These are phyloP conservation scores for Punctoribates punctum DNA, from an alignment of 2,888 invertebrate genomes.

Conservation along the genomic window DNA sequence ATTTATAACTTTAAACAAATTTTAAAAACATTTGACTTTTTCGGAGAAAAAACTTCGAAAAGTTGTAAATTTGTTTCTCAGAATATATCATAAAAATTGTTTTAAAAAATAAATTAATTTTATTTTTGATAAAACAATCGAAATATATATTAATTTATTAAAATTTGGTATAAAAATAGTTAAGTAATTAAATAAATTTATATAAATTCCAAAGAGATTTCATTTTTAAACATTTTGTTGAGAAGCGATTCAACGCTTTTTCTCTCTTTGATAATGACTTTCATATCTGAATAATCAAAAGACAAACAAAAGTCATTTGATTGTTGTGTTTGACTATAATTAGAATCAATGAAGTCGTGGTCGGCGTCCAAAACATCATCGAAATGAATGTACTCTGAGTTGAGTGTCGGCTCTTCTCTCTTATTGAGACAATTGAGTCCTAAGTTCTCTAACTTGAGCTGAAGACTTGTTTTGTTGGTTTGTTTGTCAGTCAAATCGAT, in stretches of 20 bases:
- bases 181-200: too few species aligned
- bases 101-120: too few species aligned
- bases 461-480: conserved; percentile 8
- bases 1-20: too few species aligned
- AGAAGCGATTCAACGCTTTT: conserved; percentile 39
- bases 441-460: conserved; percentile 9
- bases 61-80: too few species aligned
- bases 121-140: not conserved
- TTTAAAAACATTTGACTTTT: too few species aligned
- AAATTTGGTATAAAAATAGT: too few species aligned
- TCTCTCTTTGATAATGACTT: conserved; percentile 34
- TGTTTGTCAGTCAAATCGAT: conserved; percentile 45
- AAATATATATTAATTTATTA: not conserved
- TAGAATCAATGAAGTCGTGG: conserved; percentile 18
- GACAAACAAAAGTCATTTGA: not conserved
- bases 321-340: not conserved
- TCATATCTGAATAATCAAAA: not conserved
- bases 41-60: too few species aligned
- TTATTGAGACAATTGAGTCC: conserved; percentile 14
- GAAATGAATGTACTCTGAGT: not conserved
- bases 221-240: conserved; percentile 44
- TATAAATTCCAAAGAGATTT: conserved; percentile 1
- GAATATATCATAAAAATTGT: too few species aligned
- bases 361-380: conserved; percentile 30
- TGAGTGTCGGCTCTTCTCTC: not conserved